Evolutionary conservation across 2,113 vertebrate species (phyloP), one percentile per base, ranked within the genome.

Genomic region (Atrichornis clamosus): DNA sequence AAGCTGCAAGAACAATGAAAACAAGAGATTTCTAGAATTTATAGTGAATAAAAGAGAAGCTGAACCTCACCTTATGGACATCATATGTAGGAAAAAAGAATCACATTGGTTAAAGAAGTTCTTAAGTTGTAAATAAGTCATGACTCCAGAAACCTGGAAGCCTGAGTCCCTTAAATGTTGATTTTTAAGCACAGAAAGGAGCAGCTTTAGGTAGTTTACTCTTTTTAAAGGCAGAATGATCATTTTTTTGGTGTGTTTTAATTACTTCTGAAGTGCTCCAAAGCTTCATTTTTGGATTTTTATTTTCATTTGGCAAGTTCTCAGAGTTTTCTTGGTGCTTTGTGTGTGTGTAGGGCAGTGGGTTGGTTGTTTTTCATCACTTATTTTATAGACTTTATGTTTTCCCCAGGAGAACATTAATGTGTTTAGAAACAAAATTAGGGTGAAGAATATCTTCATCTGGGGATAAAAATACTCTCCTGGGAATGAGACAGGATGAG

Each of bases 211-310:
- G 20, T 30, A 7, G 24, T 4, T 3, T 2, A 11, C 9, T 64
- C 13, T 4, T 65, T 64, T 49, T 21, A 53, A 74, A 63, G 70
- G 63, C 52, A 53, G 37, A 53, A 2, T 13, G 6, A 13, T 21
- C 0, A 0, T 27, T 73, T 32, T 32, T 30, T 23, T 26, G 7
- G 7, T 52, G 21, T 9, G 2, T 23, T 37, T 44, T 15, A 47
- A 6, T 59, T 50, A 7, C 6, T 44, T 65, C 41, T 60, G 41
- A 68, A 60, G 10, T 26, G 35, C 17, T 52, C n/a, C 33, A 42
- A 18, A 33, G 5, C 21, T 41, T 39, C 32, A 10, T 39, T 46
- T 30, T 55, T 27, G 6, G n/a, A 12, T 2, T 72, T 65, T 46
- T 41, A 10, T 21, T 77, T 41, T 60, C 9, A 13, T 16, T 42